phyloP scores from a whole-genome alignment of 2,888 invertebrate genomes.

The Spatulosminthurus flaviceps region DNA sequence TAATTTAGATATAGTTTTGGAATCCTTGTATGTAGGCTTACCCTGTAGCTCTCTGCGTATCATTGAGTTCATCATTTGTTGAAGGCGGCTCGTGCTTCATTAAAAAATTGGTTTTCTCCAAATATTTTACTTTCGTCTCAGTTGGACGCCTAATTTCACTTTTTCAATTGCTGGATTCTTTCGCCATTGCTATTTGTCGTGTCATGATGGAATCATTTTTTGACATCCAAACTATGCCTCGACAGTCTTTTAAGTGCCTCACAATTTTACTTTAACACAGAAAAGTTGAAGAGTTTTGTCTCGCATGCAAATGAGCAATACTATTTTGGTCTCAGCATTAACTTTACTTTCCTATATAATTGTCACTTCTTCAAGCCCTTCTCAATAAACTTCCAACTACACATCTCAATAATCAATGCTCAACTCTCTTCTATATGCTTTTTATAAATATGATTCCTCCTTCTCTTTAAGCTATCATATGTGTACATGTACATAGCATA shows the following conservation, averaged over 20 bases:
- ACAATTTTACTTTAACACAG: no score
- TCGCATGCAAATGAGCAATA: no score
- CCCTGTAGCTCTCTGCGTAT: not conserved
- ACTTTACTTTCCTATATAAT: not conserved
- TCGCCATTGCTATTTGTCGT: slow-evolving; percentile 18
- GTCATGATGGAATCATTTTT: slow-evolving; percentile 5
- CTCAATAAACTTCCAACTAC: no score
- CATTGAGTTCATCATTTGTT: slow-evolving; percentile 24
- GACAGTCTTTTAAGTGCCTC: no score
- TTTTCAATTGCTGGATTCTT: not conserved
- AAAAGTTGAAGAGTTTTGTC: no score
- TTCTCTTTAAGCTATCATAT: no score
- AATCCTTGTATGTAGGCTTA: not conserved
- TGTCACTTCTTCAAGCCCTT: not conserved
- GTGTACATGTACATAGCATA: no score
- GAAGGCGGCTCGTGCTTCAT: slow-evolving; percentile 41
- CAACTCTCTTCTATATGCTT: no score
- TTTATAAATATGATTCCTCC: no score
- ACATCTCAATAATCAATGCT: no score
- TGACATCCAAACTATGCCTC: not conserved
- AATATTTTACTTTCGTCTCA: slow-evolving; percentile 32
- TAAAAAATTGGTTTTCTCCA: slow-evolving; percentile 44
- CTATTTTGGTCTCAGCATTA: not conserved
- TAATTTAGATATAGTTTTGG: slow-evolving; percentile 5
- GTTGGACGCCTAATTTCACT: slow-evolving; percentile 25